Evolutionary conservation across 2,113 vertebrate species (phyloP).

Genomic region (Urocynchramus pylzowi): DNA sequence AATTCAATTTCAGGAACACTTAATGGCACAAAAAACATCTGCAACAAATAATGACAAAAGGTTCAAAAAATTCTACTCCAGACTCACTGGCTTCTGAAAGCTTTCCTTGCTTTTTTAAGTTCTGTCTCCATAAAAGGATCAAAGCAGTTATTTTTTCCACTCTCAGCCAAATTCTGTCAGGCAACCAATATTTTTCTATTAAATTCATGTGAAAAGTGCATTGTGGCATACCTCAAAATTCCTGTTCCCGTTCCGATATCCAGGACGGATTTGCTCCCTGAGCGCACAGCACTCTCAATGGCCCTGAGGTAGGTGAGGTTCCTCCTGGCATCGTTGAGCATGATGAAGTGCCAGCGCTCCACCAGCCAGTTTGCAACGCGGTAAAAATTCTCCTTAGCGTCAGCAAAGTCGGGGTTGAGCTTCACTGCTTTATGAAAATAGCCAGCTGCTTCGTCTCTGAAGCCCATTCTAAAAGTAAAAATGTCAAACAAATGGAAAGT

Average conservation of each 20-base stretch:
- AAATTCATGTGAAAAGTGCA: background rate
- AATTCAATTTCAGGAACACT: background rate
- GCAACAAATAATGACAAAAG: background rate
- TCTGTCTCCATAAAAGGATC: background rate
- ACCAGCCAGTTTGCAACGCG: conserved; percentile 97
- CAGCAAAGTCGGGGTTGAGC: conserved; percentile 85
- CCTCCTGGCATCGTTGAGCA: conserved; percentile 92
- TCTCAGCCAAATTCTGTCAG: background rate
- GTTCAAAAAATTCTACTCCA: background rate
- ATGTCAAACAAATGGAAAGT: background rate
- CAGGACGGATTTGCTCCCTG: conserved; percentile 85
- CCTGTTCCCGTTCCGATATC: conserved; percentile 97
- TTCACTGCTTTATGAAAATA: conserved; percentile 96
- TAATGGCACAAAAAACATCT: background rate
- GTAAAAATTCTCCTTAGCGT: conserved; percentile 96
- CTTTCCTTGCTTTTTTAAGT: background rate
- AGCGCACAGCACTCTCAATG: conserved; percentile 83
- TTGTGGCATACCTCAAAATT: conserved; percentile 83
- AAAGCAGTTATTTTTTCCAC: background rate
- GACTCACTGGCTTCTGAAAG: background rate
- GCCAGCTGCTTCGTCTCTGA: conserved; percentile 93
- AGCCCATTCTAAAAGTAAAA: conserved; percentile 86
- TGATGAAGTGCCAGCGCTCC: conserved; percentile 97
- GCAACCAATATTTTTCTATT: background rate
- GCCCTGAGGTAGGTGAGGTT: conserved; percentile 90